Evolutionary conservation across 2,888 invertebrate species (phyloP), one percentile per base, ranked within the genome.

Genomic region (Artemia sinica): DNA sequence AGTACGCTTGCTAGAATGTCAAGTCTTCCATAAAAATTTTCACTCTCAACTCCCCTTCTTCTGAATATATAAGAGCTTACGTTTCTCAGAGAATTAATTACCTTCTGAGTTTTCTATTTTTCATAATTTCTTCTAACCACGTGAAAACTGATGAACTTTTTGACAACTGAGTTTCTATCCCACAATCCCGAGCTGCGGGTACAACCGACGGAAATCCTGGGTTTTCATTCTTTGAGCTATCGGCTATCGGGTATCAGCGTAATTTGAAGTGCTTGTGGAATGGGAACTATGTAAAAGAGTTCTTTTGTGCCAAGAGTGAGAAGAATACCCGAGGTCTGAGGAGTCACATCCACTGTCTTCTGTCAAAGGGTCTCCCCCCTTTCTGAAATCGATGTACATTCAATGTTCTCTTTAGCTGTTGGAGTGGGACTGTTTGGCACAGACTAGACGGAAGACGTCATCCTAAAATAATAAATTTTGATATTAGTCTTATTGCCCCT

Each of bases 341-440:
- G 58, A 58, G 58, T 58, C 58, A 18, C 58, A 58, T 58, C 58
- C 58, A 58, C 58, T 58, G 58, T 58, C 58, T 58, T 58, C 58
- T 58, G 58, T 58, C 58, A 9, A 14, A 0, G 58, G 58, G 18
- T 18, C 9, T n/a, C 8, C n/a, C 14, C n/a, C 18, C 8, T 58
- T 18, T 58, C 18, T 9, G 10, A 58, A 14, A 14, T 8, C 58
- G 14, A 58, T 8, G 18, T 10, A 18, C 10, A 58, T n/a, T n/a
- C 14, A 8, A 10, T 14, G 58, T 58, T 58, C 8, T 58, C 58
- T 58, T 18, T n/a, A 10, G 58, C 18, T 58, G n/a, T n/a, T 10
- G 58, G 58, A n/a, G 18, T 14, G 18, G 58, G 58, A 18, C 58
- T 58, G 58, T 58, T 18, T 10, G 58, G 58, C n/a, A 14, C 58